Percentiles rank a stretch among this genome's conserved stretches.
Evolutionary conservation across 2,113 vertebrate genomes (phyloP).

Genomic region (Engystomops pustulosus): DNA sequence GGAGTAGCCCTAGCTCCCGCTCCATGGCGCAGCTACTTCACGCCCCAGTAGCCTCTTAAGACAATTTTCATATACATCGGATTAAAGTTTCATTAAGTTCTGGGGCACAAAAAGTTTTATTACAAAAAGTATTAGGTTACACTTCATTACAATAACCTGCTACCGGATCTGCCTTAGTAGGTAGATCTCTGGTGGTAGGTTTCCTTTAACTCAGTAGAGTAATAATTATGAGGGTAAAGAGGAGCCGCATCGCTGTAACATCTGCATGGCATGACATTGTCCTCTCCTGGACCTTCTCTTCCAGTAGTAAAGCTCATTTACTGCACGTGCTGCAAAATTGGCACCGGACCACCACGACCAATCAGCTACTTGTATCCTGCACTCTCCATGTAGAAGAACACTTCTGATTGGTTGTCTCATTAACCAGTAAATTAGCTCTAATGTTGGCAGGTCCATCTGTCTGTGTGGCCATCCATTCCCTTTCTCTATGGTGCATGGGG

Average conservation of each 20-base stretch:
- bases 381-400: background rate
- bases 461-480: background rate
- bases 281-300: background rate
- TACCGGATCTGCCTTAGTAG: too few species aligned
- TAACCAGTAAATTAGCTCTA: background rate
- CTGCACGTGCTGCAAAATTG: background rate
- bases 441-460: background rate
- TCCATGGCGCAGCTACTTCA: too few species aligned
- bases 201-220: background rate
- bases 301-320: background rate
- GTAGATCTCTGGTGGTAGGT: too few species aligned
- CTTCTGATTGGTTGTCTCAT: background rate
- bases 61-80: too few species aligned
- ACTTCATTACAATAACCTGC: too few species aligned
- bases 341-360: background rate
- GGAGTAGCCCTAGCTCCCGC: too few species aligned
- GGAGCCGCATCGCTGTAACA: conserved; percentile 31
- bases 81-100: too few species aligned
- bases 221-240: background rate
- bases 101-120: too few species aligned
- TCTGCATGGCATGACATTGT: conserved; percentile 35
- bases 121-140: too few species aligned
- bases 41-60: too few species aligned
- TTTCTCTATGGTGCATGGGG: conserved; percentile 31
- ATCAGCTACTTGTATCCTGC: background rate